A percentile compares a stretch with the other conserved stretches of the same genome.
phyloP scores from a whole-genome alignment of 2,888 invertebrate species.

The Mellilla xanthometata region DNA sequence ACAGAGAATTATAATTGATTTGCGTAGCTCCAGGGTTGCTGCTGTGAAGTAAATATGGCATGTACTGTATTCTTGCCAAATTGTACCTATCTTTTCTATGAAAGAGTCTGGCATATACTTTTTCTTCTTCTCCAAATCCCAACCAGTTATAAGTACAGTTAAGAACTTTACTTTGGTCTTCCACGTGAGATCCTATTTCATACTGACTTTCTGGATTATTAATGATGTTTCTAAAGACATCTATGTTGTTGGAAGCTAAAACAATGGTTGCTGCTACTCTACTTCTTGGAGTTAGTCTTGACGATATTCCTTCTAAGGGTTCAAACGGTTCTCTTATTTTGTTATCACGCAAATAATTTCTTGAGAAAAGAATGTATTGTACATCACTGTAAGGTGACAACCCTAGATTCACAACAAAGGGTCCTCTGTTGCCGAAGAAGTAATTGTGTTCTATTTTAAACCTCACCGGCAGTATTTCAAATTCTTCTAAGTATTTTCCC shows the following conservation, averaged over 20 bases:
- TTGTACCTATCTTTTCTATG: conserved; percentile 96
- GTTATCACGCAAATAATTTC: conserved; percentile 94
- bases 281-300: conserved; percentile 92
- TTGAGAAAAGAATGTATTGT: conserved; percentile 92
- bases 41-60: conserved; percentile 95
- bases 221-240: conserved; percentile 94
- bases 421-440: conserved; percentile 93
- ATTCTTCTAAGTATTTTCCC: conserved; percentile 87
- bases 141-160: conserved; percentile 98
- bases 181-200: conserved; percentile 97
- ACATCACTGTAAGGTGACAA: conserved; percentile 92
- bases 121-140: conserved; percentile 88
- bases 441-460: conserved; percentile 92
- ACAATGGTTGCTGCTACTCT: conserved; percentile 96
- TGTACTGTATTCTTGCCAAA: conserved; percentile 94
- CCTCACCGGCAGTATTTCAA: conserved; percentile 87
- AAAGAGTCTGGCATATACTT: conserved; percentile 89
- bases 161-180: conserved; percentile 96
- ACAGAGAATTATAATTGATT: conserved; percentile 88
- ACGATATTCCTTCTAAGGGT: conserved; percentile 84
- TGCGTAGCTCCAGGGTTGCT: conserved; percentile 94
- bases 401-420: conserved; percentile 93
- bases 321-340: conserved; percentile 93
- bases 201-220: conserved; percentile 95
- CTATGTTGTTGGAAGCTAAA: conserved; percentile 94